These are phyloP conservation scores for Pseudoips prasinana DNA, from an alignment of 2,888 invertebrate genomes.

Conservation along the genomic window DNA sequence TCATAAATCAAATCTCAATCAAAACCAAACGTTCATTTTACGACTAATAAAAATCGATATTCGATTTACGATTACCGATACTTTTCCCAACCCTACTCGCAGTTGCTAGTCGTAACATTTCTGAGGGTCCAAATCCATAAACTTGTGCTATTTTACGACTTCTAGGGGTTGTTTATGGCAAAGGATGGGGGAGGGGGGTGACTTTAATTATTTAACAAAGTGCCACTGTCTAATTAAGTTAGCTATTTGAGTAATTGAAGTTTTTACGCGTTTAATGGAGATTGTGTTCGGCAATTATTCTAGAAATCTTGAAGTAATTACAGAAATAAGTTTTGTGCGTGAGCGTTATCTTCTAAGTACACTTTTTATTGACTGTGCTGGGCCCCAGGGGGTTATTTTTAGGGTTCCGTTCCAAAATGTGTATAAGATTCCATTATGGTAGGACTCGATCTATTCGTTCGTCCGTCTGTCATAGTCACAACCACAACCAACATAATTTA, in stretches of 20 bases:
- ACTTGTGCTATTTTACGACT: constrained; percentile 51
- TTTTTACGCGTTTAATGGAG: constrained; percentile 22
- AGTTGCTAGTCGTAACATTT: constrained; percentile 25
- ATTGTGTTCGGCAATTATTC: constrained; percentile 10
- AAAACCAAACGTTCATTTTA: constrained; percentile 3
- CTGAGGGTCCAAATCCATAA: constrained; percentile 40
- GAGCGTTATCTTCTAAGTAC: background rate
- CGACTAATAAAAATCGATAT: constrained; percentile 14
- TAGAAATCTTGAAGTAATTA: background rate
- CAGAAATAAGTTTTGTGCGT: constrained; percentile 6
- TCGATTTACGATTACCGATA: constrained; percentile 26
- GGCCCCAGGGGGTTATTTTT: no score
- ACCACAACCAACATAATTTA: no score
- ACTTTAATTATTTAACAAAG: constrained; percentile 47
- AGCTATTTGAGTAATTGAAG: constrained; percentile 32
- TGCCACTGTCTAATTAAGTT: constrained; percentile 37
- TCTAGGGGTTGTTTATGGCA: constrained; percentile 51
- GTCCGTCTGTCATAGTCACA: no score
- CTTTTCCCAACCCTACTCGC: constrained; percentile 26
- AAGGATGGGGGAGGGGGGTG: constrained; percentile 28
- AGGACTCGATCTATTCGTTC: no score
- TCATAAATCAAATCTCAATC: constrained; percentile 9
- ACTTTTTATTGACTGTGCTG: no score
- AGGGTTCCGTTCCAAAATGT: no score
- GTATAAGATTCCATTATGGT: no score